Conservation (phyloP, 2,797 vertebrate species). For the Sebastes iracundus region DNA sequence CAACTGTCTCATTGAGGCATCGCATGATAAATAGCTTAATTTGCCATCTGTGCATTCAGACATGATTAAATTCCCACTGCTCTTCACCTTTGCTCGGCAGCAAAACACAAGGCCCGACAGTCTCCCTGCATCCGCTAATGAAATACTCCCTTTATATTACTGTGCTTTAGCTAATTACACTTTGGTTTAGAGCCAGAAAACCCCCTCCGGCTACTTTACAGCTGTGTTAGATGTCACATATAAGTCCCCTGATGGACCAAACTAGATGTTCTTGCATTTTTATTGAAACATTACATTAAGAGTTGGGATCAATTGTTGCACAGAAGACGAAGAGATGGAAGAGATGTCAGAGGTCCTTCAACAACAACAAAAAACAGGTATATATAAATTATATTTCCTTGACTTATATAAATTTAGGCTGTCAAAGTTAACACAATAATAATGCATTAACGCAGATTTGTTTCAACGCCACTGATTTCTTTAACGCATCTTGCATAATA, state of each 20-base stretch:
- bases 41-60: slow-evolving; percentile 32
- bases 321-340: background rate
- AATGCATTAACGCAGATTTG: no score
- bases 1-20: background rate
- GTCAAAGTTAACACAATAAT: no score
- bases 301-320: background rate
- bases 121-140: background rate
- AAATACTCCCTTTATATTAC: background rate
- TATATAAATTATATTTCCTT: background rate
- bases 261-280: background rate
- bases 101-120: background rate
- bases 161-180: slow-evolving; percentile 17
- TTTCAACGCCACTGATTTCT: no score
- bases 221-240: background rate
- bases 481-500: no score
- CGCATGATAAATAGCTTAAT: slow-evolving; percentile 54
- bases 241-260: background rate
- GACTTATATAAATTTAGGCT: background rate
- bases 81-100: slow-evolving; percentile 40
- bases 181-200: slow-evolving; percentile 8
- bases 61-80: slow-evolving; percentile 45
- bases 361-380: background rate
- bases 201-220: background rate
- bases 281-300: background rate
- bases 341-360: background rate